Evolutionary conservation across 53 echinoderm and acorn worm genomes (phyloP), one percentile per base, ranked within the genome.

Genomic region (Hippasteria phrygiana): DNA sequence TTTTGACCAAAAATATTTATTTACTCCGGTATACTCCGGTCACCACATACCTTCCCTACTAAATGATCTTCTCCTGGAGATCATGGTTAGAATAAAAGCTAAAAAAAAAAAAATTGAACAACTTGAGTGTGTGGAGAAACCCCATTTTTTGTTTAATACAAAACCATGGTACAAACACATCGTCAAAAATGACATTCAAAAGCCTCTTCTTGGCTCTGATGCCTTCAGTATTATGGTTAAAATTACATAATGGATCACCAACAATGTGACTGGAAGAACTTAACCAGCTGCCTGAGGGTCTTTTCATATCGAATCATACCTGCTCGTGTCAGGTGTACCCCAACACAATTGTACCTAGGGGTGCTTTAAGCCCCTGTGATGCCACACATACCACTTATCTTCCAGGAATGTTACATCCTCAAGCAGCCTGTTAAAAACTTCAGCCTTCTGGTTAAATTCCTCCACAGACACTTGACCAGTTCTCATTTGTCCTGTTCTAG

Each of bases 231-330:
- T 10, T 48, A 10, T 48, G 48, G 48, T 48, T 48, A 8, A 48
- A 34, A 28, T 12, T 26, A 8, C 6, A 8, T 11, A 32, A 28
- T n/a, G n/a, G n/a, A 32, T 73, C 41, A 73, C 73, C 73, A 73
- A 7, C 41, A 73, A 10, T 42, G 73, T 13, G 41, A 40, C 43
- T 73, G 7, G 20, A 73, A 73, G 41, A 73, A 73, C 41, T 42
- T 73, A 73, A 73, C 73, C 35, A 73, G 73, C 43, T 73, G 43
- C 73, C 41, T 73, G 43, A 73, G 73, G 73, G 73, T 73, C 22
- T 28, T 8, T 73, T 73, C 43, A 24, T 73, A 73, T 42, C 24
- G 73, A 42, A 5, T 20, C 73, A 73, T 73, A 4, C 73, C 73
- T 36, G 14, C 18, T 26, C 41, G 12, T 5, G 41, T 73, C 12